These are phyloP conservation scores for Myrmecobius fasciatus DNA, from an alignment of 2,113 vertebrate species.

Conservation along the genomic window DNA sequence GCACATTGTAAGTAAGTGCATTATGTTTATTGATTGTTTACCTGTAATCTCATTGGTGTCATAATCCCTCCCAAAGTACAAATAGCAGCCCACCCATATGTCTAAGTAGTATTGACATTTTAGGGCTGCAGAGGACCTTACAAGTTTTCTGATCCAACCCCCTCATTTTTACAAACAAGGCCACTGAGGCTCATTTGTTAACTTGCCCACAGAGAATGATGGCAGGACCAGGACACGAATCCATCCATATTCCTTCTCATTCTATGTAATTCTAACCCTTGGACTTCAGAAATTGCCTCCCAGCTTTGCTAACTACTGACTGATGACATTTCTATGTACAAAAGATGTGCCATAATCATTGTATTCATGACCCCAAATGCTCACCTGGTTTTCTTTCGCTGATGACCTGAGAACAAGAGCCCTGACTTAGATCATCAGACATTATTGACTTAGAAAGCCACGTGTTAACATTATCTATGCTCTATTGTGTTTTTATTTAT, in stretches of 20 bases:
- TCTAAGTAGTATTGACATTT: not conserved
- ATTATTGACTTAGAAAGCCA: not conserved
- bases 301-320: not conserved
- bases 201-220: not conserved
- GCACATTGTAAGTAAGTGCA: not conserved
- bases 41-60: not conserved
- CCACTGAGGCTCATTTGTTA: not conserved
- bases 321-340: not conserved
- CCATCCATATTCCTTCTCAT: not conserved
- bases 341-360: slow-evolving; percentile 64
- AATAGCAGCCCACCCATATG: not conserved
- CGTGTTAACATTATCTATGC: not conserved
- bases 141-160: not conserved
- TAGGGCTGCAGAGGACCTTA: not conserved
- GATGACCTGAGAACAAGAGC: slow-evolving; percentile 69
- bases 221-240: not conserved
- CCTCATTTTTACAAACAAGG: not conserved
- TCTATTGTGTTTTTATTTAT: not conserved
- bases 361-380: slow-evolving; percentile 52
- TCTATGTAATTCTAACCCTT: not conserved
- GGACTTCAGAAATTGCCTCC: not conserved
- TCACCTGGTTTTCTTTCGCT: slow-evolving; percentile 73
- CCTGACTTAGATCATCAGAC: slow-evolving; percentile 67
- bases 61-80: not conserved
- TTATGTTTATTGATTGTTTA: not conserved